Evolutionary conservation across 2,888 invertebrate genomes (phyloP), one percentile per base, ranked within the genome.

Genomic region (Calephelis perditalis): DNA sequence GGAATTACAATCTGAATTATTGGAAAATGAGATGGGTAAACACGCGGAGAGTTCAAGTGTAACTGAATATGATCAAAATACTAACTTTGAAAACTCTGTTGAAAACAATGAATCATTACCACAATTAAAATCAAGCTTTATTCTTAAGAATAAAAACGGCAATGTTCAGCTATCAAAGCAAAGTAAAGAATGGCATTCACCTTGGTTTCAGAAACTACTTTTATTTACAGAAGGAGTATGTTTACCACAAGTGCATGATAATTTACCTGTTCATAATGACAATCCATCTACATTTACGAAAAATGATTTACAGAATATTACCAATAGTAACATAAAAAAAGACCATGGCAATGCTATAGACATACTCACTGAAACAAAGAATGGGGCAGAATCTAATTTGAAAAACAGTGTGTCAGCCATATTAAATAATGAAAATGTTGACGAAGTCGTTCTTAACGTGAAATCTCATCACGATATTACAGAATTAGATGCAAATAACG

Each of bases 181-280:
- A 61, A 68, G 69, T 46, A 87, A 86, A 72, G 75, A 81, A 71
- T 70, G 81, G 47, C 78, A 76, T 76, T 87, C 86, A 7, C 78
- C 84, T 40, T 73, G 76, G 72, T 75, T 88, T 63, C 85, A 85
- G 75, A 86, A 87, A 62, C 75, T 88, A 59, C 61, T 82, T 15
- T 60, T 73, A 44, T 68, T 70, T 63, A 70, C 63, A 64, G 83
- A 79, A 71, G 79, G 81, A 5, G 61, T 26, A 44, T 68, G 70
- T 63, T 60, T 61, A 58, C 55, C 56, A 3, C 46, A 9, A 26
- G 9, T 10, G 26, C 49, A 35, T 35, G 26, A 35, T 49, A 35
- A 35, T 9, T 11, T 26, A 52, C 7, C 35, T 52, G 11, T 15
- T 35, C 26, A 6, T 11, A 52, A 35, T 52, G 10, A 52, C 35